These are phyloP conservation scores for Drosophila affinis DNA, from an alignment of 2,888 invertebrate species.

Conservation along the genomic window DNA sequence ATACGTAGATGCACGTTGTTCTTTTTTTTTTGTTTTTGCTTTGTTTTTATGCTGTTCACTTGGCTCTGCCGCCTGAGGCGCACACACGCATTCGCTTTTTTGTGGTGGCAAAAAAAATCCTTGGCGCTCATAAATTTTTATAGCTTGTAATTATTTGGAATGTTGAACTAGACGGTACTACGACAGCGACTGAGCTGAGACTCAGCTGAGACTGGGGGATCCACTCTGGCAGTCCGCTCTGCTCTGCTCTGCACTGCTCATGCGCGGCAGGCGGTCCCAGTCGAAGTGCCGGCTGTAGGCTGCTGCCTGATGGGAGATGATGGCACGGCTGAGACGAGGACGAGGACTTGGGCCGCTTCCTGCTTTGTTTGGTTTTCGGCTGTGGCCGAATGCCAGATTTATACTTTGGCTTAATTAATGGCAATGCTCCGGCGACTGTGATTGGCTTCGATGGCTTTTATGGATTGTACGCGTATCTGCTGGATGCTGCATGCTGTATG, in stretches of 20 bases:
- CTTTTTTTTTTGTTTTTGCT: neutral
- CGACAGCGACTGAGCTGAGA: no score
- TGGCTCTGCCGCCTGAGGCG: conserved; percentile 7
- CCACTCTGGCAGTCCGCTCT: neutral
- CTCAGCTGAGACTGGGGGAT: neutral
- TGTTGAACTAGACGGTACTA: conserved; percentile 31
- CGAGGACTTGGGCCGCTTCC: conserved; percentile 29
- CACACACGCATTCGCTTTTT: conserved; percentile 43
- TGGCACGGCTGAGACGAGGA: neutral
- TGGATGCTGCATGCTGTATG: conserved; percentile 12
- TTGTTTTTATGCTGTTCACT: neutral
- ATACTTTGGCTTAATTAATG: conserved; percentile 65
- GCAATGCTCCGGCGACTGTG: conserved; percentile 52
- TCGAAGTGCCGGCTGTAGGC: conserved; percentile 5
- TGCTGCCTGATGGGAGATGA: neutral
- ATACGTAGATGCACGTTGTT: conserved; percentile 32
- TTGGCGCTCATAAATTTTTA: conserved; percentile 72
- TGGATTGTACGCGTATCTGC: conserved; percentile 38
- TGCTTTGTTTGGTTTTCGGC: conserved; percentile 46
- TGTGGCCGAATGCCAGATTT: conserved; percentile 50
- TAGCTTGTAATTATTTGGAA: conserved; percentile 74
- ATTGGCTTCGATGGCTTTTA: conserved; percentile 55
- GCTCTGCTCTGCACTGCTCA: conserved; percentile 12
- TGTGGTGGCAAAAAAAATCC: conserved; percentile 54
- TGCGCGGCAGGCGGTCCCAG: conserved; percentile 65